Evolutionary conservation across 35 echinoderm and acorn worm genomes (phyloP).

Genomic region (Holothuria glaberrima): DNA sequence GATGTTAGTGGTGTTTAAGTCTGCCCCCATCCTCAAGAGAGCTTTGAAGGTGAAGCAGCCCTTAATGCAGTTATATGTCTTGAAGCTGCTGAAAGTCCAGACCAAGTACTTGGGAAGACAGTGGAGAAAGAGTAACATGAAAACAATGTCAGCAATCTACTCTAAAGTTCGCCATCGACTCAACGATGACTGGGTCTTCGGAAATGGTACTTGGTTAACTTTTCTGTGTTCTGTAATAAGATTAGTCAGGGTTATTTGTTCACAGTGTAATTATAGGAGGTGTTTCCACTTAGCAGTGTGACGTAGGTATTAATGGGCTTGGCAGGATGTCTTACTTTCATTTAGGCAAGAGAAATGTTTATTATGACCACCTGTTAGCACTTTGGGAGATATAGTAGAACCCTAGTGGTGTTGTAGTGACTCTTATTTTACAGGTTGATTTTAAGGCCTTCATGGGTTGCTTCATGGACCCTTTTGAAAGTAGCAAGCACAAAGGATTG

Average conservation of each 20-base stretch:
- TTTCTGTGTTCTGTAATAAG: neutral
- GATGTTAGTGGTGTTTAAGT: conserved; percentile 99
- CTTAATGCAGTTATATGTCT: conserved; percentile 94
- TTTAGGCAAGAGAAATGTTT: no score
- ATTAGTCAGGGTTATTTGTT: neutral
- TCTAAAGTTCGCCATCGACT: conserved; percentile 92
- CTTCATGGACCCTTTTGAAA: no score
- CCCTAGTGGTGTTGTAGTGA: no score
- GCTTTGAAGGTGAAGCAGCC: conserved; percentile 98
- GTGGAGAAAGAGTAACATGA: conserved; percentile 99
- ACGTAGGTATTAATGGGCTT: conserved; percentile 7
- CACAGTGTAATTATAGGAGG: conserved; percentile 78
- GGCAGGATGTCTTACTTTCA: no score
- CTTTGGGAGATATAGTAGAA: no score
- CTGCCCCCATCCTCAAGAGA: conserved; percentile 95
- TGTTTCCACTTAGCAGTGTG: conserved; percentile 76
- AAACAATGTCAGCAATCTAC: conserved; percentile 99
- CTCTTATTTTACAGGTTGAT: no score
- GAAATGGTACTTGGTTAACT: conserved; percentile 72
- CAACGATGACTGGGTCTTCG: conserved; percentile 98
- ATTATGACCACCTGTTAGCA: no score
- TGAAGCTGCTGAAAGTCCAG: conserved; percentile 92
- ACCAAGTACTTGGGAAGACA: conserved; percentile 97
- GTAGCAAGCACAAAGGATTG: no score
- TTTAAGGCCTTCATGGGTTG: no score